Percentiles rank a stretch among this genome's conserved stretches.
phyloP scores from a whole-genome alignment of 1,140 invertebrate species.

The Palaemon carinicauda region DNA sequence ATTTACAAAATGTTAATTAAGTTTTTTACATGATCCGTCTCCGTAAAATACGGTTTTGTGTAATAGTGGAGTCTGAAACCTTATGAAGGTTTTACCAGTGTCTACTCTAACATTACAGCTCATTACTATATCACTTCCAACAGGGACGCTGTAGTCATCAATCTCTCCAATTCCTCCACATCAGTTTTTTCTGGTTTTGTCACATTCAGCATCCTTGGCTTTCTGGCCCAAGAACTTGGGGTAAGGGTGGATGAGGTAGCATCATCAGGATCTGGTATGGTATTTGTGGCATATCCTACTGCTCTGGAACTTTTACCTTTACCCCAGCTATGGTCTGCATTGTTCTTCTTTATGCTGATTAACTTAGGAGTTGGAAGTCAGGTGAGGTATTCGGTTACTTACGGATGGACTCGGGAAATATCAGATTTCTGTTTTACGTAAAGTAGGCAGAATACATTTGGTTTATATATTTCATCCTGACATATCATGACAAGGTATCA shows the following conservation, averaged over 20 bases:
- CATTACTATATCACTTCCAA: constrained; percentile 60
- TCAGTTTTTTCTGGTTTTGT: constrained; percentile 63
- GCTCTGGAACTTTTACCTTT: constrained; percentile 67
- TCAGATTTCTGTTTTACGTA: too few relatives aligned
- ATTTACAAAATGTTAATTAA: too few relatives aligned
- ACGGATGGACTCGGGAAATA: too few relatives aligned
- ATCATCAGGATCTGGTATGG: constrained; percentile 64
- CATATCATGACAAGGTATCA: too few relatives aligned
- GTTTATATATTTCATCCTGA: too few relatives aligned
- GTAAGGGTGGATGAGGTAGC: constrained; percentile 60
- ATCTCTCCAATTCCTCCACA: constrained; percentile 63
- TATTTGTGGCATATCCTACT: constrained; percentile 69
- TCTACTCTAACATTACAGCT: too few relatives aligned
- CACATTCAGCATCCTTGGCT: constrained; percentile 64
- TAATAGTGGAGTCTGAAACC: too few relatives aligned
- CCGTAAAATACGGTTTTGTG: too few relatives aligned
- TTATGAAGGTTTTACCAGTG: too few relatives aligned
- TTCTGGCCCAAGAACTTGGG: constrained; percentile 65
- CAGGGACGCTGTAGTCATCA: constrained; percentile 63
- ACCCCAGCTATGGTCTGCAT: constrained; percentile 67
- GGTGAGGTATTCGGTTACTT: constrained; percentile 67
- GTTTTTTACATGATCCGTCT: too few relatives aligned
- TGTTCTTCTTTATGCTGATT: constrained; percentile 68
- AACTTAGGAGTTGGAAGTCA: constrained; percentile 71
- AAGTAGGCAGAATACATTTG: too few relatives aligned